Percentiles rank a stretch among this genome's conserved stretches.
Evolutionary conservation across 2,113 vertebrate species (phyloP).

Genomic region (Chaetodon auriga): DNA sequence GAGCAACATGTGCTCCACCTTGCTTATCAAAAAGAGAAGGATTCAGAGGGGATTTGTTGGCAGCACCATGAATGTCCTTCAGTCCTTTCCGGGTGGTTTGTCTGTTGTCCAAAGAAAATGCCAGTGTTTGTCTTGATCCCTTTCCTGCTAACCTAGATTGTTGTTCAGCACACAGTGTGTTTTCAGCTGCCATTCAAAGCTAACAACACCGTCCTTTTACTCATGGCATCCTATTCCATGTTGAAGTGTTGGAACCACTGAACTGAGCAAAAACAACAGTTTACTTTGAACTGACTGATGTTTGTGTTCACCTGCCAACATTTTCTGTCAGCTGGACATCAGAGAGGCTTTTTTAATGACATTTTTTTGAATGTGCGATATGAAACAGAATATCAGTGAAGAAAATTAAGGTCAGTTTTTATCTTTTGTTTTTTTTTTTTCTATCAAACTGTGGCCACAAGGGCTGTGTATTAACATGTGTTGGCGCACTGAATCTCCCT

Average conservation of each 20-base stretch:
- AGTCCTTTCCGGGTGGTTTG: constrained; percentile 20
- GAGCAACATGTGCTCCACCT: neutral
- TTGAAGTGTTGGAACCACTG: neutral
- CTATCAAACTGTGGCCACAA: neutral
- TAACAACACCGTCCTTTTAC: constrained; percentile 5
- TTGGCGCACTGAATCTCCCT: neutral
- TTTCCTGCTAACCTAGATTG: constrained; percentile 1
- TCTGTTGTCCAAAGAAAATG: constrained; percentile 20
- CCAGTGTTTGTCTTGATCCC: constrained; percentile 23
- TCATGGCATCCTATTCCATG: neutral
- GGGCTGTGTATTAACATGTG: neutral
- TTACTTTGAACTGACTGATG: neutral
- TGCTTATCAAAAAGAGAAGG: neutral
- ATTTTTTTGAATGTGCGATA: neutral
- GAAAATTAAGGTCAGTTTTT: neutral
- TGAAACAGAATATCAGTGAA: neutral
- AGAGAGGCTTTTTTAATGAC: neutral
- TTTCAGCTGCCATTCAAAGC: constrained; percentile 29
- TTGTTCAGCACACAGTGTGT: neutral
- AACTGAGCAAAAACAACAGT: neutral
- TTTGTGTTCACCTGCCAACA: neutral
- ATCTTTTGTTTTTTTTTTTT: neutral
- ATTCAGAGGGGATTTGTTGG: neutral
- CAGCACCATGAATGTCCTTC: constrained; percentile 12
- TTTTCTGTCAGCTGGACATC: neutral